Conservation (phyloP, 2,113 vertebrate genomes). For the Baryphthengus martii region DNA sequence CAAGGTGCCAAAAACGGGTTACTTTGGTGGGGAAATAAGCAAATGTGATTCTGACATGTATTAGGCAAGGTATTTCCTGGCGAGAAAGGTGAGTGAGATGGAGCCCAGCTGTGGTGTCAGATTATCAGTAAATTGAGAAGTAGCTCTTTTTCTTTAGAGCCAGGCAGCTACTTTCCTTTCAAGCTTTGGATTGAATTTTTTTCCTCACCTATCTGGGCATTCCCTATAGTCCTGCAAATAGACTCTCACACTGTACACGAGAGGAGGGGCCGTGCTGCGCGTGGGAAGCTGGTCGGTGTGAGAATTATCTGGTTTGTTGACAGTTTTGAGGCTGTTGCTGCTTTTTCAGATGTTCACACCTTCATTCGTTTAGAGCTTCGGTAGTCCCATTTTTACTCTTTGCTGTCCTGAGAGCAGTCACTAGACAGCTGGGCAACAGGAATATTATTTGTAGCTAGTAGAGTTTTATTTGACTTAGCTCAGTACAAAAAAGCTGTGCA, state of each 20-base stretch:
- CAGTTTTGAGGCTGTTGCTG: neutral
- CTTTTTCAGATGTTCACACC: neutral
- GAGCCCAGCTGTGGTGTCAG: neutral
- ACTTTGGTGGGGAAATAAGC: neutral
- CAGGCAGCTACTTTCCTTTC: neutral
- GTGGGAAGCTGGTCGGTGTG: neutral
- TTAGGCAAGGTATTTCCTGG: constrained; percentile 7
- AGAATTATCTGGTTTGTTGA: constrained; percentile 24
- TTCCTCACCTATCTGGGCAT: neutral
- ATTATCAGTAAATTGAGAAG: constrained; percentile 36
- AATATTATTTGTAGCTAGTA: neutral
- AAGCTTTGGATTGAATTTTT: neutral
- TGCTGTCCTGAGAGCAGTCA: neutral
- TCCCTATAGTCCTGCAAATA: constrained; percentile 30
- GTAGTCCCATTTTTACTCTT: neutral
- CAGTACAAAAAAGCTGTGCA: neutral
- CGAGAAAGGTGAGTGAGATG: neutral
- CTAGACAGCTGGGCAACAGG: neutral
- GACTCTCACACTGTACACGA: neutral
- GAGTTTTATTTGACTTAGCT: neutral
- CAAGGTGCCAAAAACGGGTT: neutral
- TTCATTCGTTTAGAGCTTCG: neutral
- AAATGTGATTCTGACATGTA: neutral
- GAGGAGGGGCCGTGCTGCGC: accelerated
- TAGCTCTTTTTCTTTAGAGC: neutral